These are phyloP conservation scores for Xyrichtys novacula DNA, from an alignment of 2,797 vertebrate genomes.

Conservation along the genomic window DNA sequence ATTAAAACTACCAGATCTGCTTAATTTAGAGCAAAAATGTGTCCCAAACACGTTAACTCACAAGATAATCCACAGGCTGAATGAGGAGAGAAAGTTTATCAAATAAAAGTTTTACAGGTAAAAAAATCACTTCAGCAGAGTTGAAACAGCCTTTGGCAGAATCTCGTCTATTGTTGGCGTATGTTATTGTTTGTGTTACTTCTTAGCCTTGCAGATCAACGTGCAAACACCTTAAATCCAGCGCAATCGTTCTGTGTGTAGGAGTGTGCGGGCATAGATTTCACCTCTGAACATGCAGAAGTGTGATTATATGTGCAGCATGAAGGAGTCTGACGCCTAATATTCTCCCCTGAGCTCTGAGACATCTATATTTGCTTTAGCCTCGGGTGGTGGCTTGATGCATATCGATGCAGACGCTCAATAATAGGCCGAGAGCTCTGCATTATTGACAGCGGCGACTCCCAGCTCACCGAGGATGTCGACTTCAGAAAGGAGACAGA, in stretches of 20 bases:
- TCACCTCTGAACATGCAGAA: conserved; percentile 27
- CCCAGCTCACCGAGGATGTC: conserved; percentile 29
- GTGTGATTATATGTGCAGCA: conserved; percentile 10
- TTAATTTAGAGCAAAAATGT: too few relatives aligned
- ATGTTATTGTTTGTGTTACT: background rate
- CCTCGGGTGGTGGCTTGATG: conserved; percentile 57
- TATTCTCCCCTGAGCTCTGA: conserved; percentile 35
- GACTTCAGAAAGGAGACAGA: conserved; percentile 30
- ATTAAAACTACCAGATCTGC: too few relatives aligned
- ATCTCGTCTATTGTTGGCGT: background rate
- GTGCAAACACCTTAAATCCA: conserved; percentile 23
- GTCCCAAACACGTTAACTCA: too few relatives aligned
- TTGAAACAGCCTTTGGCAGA: background rate
- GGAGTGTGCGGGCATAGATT: conserved; percentile 22
- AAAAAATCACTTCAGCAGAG: background rate
- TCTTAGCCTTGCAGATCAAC: background rate
- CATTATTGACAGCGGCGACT: conserved; percentile 61
- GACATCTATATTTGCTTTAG: conserved; percentile 62
- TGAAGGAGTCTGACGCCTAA: conserved; percentile 25
- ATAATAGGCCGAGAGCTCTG: conserved; percentile 54
- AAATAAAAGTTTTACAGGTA: background rate
- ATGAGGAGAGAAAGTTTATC: background rate
- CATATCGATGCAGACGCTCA: conserved; percentile 66
- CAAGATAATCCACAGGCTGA: background rate
- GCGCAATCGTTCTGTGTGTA: conserved; percentile 22